These are phyloP conservation scores for Diachrysia chrysitis DNA, from an alignment of 2,888 invertebrate genomes.

Conservation along the genomic window DNA sequence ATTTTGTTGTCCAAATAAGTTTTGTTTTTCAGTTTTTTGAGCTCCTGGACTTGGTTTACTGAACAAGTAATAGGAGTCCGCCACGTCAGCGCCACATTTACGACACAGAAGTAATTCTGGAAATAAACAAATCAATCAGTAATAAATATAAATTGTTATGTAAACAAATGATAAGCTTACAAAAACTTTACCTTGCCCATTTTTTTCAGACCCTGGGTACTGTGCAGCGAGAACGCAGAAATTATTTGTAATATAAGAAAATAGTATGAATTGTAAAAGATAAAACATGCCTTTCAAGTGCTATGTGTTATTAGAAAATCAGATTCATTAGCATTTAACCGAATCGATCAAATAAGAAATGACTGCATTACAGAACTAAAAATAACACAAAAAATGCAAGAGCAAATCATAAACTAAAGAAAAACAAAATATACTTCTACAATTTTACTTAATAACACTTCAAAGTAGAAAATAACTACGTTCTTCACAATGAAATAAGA, in stretches of 20 bases:
- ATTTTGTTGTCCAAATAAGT: constrained; percentile 87
- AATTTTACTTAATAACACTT: constrained; percentile 4
- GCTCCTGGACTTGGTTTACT: constrained; percentile 87
- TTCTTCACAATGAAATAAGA: neutral
- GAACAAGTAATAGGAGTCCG: constrained; percentile 86
- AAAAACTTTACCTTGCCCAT: constrained; percentile 69
- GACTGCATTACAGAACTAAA: neutral
- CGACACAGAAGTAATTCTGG: constrained; percentile 89
- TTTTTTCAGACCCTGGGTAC: constrained; percentile 59
- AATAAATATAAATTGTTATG: constrained; percentile 26
- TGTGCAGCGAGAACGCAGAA: constrained; percentile 63
- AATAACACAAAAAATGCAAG: neutral
- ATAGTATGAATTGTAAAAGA: constrained; percentile 64
- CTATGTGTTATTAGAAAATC: constrained; percentile 4
- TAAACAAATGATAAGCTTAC: constrained; percentile 35
- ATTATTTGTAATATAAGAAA: constrained; percentile 61
- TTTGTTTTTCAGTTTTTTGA: constrained; percentile 80
- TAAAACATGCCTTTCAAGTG: constrained; percentile 74
- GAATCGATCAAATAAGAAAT: constrained; percentile 1
- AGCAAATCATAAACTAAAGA: constrained; percentile 1
- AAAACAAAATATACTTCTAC: neutral
- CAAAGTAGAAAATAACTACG: neutral
- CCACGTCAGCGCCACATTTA: constrained; percentile 89
- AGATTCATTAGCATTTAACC: constrained; percentile 8
- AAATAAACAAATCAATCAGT: constrained; percentile 57